These are phyloP conservation scores for Caradrina kadenii DNA, from an alignment of 2,888 invertebrate species.

Conservation along the genomic window DNA sequence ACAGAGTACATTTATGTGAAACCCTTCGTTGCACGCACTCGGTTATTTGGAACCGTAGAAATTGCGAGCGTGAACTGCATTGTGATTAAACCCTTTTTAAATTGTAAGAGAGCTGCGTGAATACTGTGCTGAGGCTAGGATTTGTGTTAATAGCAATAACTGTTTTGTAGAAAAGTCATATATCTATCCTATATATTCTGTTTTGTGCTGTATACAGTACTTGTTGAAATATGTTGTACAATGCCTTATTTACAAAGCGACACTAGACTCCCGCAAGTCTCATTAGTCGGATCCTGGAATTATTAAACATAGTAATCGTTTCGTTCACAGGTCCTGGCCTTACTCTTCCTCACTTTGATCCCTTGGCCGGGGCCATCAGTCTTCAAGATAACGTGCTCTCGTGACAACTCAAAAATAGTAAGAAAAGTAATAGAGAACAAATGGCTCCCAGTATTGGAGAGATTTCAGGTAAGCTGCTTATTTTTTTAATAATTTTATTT, in stretches of 20 bases:
- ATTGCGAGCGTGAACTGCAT: not conserved
- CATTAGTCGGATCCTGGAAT: not conserved
- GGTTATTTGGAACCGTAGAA: slow-evolving; percentile 2
- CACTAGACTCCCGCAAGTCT: no score
- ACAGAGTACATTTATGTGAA: not conserved
- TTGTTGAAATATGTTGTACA: no score
- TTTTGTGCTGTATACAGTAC: not conserved
- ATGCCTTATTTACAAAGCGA: no score
- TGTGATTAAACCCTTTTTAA: not conserved
- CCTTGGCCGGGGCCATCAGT: slow-evolving; percentile 97
- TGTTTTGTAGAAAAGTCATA: no score
- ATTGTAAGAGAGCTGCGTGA: not conserved
- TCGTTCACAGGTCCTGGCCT: slow-evolving; percentile 93
- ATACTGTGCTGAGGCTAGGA: not conserved
- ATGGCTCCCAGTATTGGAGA: slow-evolving; percentile 97
- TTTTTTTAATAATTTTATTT: not conserved
- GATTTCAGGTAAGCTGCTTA: slow-evolving; percentile 92
- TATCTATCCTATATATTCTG: no score
- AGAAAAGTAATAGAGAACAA: slow-evolving; percentile 97
- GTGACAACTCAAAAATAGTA: slow-evolving; percentile 97
- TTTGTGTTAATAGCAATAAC: no score
- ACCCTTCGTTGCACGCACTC: not conserved
- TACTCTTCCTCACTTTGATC: slow-evolving; percentile 95
- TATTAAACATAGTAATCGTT: slow-evolving; percentile 4
- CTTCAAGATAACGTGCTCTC: slow-evolving; percentile 96